phyloP scores from a whole-genome alignment of 2,113 vertebrate genomes.

The Azemiops feae region DNA sequence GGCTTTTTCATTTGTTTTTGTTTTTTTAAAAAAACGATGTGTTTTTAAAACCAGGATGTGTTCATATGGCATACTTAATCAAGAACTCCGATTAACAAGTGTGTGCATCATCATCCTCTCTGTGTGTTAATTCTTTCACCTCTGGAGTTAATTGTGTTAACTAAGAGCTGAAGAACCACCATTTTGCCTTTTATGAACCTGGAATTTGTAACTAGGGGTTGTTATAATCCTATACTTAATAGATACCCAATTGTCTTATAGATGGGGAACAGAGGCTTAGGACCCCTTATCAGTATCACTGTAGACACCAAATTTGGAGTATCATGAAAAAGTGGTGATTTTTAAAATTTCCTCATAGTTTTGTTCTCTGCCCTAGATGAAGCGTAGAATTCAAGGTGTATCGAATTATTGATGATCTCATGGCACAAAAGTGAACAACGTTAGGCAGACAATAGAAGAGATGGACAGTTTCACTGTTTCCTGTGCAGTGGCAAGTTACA shows the following conservation, averaged over 20 bases:
- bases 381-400: not conserved
- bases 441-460: slow-evolving; percentile 39
- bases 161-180: not conserved
- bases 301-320: not conserved
- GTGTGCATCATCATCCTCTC: not conserved
- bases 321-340: not conserved
- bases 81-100: not conserved
- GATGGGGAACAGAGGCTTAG: not conserved
- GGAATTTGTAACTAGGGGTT: not conserved
- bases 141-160: not conserved
- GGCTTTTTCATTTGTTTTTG: not conserved
- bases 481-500: slow-evolving; percentile 48
- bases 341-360: not conserved
- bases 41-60: not conserved
- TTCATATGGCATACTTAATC: not conserved
- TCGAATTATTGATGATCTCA: not conserved
- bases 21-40: too few relatives aligned
- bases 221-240: not conserved
- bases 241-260: not conserved
- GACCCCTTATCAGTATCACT: not conserved
- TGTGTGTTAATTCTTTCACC: not conserved
- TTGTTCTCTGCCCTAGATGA: not conserved
- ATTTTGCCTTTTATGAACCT: not conserved
- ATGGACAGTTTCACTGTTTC: slow-evolving; percentile 52
- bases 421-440: not conserved